These are phyloP conservation scores for Natator depressus DNA, from an alignment of 2,113 vertebrate species.

Conservation along the genomic window DNA sequence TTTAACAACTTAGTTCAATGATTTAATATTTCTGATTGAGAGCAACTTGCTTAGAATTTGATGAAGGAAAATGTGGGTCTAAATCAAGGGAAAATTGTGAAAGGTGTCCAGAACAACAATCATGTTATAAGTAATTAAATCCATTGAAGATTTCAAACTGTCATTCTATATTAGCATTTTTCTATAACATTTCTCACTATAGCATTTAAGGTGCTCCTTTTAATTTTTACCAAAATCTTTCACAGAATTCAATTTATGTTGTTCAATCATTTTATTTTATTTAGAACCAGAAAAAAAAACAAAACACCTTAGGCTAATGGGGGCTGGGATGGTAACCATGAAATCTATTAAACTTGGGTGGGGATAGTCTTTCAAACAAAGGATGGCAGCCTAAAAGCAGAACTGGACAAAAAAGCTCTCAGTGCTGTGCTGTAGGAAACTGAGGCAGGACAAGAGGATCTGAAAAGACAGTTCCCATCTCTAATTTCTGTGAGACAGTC, in stretches of 20 bases:
- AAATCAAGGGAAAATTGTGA: neutral
- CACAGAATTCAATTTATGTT: rapidly evolving
- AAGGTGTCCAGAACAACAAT: neutral
- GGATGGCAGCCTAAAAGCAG: neutral
- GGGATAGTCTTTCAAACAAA: neutral
- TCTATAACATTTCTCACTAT: neutral
- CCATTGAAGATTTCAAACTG: neutral
- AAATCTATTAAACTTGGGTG: neutral
- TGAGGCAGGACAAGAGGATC: neutral
- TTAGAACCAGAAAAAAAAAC: neutral
- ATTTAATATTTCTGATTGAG: neutral
- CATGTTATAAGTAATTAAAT: neutral
- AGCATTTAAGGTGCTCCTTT: neutral
- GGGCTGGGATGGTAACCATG: rapidly evolving
- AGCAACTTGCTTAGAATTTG: neutral
- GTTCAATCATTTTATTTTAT: neutral
- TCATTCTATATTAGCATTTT: neutral
- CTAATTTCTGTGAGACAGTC: neutral
- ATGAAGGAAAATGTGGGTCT: neutral
- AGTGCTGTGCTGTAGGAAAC: neutral
- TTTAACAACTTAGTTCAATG: neutral
- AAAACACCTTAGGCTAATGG: neutral
- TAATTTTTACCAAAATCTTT: neutral
- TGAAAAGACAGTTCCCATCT: neutral
- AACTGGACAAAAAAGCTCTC: neutral